phyloP scores from a whole-genome alignment of 2,797 vertebrate genomes.

The Pangasius macronema region DNA sequence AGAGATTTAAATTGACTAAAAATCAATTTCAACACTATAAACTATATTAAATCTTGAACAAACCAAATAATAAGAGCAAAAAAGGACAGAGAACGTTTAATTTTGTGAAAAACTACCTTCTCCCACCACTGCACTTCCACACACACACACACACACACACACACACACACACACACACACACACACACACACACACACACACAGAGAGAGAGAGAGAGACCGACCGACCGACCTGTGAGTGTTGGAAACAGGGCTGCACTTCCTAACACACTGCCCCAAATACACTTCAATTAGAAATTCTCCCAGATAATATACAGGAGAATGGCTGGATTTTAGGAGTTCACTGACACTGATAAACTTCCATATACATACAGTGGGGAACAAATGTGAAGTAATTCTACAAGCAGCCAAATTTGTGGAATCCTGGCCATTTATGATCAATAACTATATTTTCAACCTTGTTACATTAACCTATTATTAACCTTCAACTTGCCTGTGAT shows the following conservation, averaged over 20 bases:
- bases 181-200: not conserved
- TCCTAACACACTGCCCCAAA: not conserved
- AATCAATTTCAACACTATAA: not conserved
- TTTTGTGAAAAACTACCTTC: not conserved
- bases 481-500: not conserved
- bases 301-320: not conserved
- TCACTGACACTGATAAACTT: not conserved
- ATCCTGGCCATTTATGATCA: not conserved
- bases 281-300: not conserved
- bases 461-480: not conserved
- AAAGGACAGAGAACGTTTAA: not conserved
- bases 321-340: not conserved
- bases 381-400: not conserved
- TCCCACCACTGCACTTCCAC: not conserved
- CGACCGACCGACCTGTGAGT: not conserved
- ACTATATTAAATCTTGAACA: not conserved
- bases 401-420: not conserved
- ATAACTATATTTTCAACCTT: too few species aligned
- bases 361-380: not conserved
- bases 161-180: not conserved
- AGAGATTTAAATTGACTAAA: not conserved
- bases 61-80: not conserved
- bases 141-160: not conserved
- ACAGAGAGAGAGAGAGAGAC: not conserved
- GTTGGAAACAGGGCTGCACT: not conserved